Evolutionary conservation across 2,797 vertebrate genomes (phyloP).

Genomic region (Lindbergichthys nudifrons): DNA sequence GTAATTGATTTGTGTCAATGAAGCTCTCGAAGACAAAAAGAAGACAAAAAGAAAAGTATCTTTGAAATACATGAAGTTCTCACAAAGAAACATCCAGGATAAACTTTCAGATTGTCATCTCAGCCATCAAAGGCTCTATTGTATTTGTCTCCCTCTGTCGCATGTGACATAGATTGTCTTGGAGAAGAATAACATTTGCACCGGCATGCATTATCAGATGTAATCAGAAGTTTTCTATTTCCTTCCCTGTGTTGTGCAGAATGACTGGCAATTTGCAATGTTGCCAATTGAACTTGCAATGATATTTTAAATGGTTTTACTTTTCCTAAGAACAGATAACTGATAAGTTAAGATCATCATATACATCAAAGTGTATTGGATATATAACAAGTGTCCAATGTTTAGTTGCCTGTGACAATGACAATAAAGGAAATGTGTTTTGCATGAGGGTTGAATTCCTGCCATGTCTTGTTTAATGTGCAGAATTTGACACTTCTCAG

Average conservation of each 20-base stretch:
- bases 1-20: no score
- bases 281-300: neutral
- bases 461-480: conserved; percentile 10
- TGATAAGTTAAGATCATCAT: neutral
- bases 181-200: neutral
- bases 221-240: conserved; percentile 7
- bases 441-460: neutral
- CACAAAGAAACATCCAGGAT: neutral
- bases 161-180: neutral
- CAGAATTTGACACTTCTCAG: neutral
- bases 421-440: neutral
- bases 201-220: conserved; percentile 1
- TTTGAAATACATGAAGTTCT: neutral
- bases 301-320: neutral
- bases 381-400: neutral
- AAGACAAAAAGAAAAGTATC: neutral
- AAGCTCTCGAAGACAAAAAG: neutral
- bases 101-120: neutral
- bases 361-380: neutral
- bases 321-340: conserved; percentile 15
- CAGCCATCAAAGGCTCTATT: neutral
- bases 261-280: neutral
- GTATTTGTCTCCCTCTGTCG: neutral
- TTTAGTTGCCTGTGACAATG: neutral
- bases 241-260: conserved; percentile 4